phyloP scores from a whole-genome alignment of 2,797 vertebrate species.

The Petrocephalus schoutedeni region DNA sequence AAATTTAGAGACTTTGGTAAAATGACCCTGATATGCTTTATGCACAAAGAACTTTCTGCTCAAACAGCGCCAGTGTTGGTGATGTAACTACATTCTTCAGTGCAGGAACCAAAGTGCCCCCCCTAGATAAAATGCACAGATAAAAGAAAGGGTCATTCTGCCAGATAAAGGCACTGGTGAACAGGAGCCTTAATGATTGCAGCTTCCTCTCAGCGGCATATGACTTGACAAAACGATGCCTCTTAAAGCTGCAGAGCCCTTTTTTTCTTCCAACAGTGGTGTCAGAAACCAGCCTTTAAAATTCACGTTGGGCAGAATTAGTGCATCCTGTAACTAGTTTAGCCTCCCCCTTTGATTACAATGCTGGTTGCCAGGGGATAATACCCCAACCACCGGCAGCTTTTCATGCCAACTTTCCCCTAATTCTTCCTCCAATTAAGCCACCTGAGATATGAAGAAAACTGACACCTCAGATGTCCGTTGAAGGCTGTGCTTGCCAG shows the following conservation, averaged over 20 bases:
- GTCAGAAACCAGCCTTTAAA: not conserved
- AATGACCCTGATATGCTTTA: conserved; percentile 35
- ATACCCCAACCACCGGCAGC: not conserved
- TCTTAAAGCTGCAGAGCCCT: conserved; percentile 23
- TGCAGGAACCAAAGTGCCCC: not conserved
- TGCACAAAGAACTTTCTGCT: conserved; percentile 24
- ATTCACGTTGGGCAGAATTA: not conserved
- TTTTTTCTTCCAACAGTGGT: not conserved
- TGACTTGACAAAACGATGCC: not conserved
- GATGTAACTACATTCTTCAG: not conserved
- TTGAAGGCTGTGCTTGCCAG: not conserved
- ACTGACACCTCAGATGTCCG: not conserved
- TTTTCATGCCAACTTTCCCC: not conserved
- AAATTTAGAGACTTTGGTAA: conserved; percentile 40
- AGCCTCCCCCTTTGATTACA: not conserved
- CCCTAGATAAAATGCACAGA: not conserved
- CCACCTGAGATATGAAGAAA: not conserved
- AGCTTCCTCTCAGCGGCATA: not conserved
- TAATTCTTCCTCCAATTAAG: not conserved
- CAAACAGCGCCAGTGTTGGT: conserved; percentile 18
- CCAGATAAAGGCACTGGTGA: not conserved
- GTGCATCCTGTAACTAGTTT: not conserved
- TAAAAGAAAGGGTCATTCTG: not conserved
- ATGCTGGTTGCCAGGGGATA: too few species aligned
- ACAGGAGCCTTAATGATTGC: conserved; percentile 9